Evolutionary conservation across 2,113 vertebrate genomes (phyloP).

Genomic region (Empidonax traillii): DNA sequence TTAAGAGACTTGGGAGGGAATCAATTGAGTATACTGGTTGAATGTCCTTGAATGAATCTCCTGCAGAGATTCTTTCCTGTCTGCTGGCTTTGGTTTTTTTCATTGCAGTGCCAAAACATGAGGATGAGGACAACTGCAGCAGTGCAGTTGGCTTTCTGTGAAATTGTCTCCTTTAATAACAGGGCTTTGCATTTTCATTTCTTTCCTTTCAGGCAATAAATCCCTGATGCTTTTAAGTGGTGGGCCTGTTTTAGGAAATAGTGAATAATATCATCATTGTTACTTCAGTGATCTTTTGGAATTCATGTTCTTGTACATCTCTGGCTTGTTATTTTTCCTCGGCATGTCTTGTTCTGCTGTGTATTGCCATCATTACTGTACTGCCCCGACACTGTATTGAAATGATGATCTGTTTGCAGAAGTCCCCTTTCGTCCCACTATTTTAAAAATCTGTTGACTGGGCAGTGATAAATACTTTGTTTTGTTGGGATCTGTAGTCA

Average conservation of each 20-base stretch:
- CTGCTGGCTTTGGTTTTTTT: background rate
- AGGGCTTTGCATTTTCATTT: background rate
- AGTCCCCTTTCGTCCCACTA: background rate
- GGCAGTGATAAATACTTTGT: background rate
- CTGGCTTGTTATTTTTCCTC: background rate
- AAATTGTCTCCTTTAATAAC: background rate
- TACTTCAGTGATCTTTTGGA: background rate
- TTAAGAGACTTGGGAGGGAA: background rate
- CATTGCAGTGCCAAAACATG: background rate
- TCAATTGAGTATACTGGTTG: background rate
- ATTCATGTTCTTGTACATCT: accelerated
- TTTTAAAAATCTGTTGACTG: background rate
- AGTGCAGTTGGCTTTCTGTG: constrained; percentile 2
- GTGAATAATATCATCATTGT: background rate
- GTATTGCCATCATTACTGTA: background rate
- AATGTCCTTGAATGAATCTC: background rate
- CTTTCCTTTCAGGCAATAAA: background rate
- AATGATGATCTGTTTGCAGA: background rate
- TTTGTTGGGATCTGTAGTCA: background rate
- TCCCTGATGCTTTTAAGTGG: background rate
- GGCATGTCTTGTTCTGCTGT: background rate
- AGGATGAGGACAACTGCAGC: background rate
- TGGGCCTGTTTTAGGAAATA: background rate
- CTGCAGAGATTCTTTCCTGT: background rate
- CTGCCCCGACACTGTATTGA: background rate